Percentiles rank a stretch among this genome's conserved stretches.
Evolutionary conservation across 2,113 vertebrate species (phyloP).

Genomic region (Hyla sarda): DNA sequence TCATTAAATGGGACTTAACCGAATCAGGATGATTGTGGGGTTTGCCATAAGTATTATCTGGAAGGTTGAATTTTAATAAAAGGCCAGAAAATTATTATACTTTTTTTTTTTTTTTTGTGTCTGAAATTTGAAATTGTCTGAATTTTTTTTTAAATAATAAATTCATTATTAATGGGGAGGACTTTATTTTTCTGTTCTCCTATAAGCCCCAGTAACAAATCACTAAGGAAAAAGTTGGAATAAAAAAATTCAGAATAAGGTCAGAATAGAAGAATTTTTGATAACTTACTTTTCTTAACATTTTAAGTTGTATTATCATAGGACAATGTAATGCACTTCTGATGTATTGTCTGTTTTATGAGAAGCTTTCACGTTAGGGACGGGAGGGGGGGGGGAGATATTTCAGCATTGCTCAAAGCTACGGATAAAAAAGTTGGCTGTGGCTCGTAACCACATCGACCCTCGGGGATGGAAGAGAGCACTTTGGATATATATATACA

Average conservation of each 20-base stretch:
- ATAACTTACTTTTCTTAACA: slow-evolving; percentile 1
- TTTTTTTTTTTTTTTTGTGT: slow-evolving; percentile 37
- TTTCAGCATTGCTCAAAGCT: slow-evolving; percentile 42
- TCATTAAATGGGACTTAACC: slow-evolving; percentile 48
- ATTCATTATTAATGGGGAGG: background rate
- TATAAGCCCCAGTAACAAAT: slow-evolving; percentile 23
- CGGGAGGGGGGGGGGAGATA: slow-evolving; percentile 36
- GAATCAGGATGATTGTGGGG: slow-evolving; percentile 47
- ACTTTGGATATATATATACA: slow-evolving; percentile 40
- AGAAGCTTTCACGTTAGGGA: slow-evolving; percentile 45
- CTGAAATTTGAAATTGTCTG: no score
- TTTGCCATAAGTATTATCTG: slow-evolving; percentile 13
- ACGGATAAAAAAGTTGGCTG: slow-evolving; percentile 50
- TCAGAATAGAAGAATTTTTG: slow-evolving; percentile 33
- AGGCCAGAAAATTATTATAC: slow-evolving; percentile 31
- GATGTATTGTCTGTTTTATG: slow-evolving; percentile 39
- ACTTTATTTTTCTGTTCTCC: background rate
- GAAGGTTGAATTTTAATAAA: slow-evolving; percentile 49
- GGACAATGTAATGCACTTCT: slow-evolving; percentile 18
- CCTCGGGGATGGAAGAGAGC: slow-evolving; percentile 37
- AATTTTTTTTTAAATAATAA: background rate
- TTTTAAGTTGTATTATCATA: slow-evolving; percentile 35
- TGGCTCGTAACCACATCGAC: slow-evolving; percentile 38
- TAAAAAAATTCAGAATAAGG: background rate
- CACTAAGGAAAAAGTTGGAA: background rate